Evolutionary conservation across 2,797 vertebrate species (phyloP), one percentile per base, ranked within the genome.

Genomic region (Danio choprae): DNA sequence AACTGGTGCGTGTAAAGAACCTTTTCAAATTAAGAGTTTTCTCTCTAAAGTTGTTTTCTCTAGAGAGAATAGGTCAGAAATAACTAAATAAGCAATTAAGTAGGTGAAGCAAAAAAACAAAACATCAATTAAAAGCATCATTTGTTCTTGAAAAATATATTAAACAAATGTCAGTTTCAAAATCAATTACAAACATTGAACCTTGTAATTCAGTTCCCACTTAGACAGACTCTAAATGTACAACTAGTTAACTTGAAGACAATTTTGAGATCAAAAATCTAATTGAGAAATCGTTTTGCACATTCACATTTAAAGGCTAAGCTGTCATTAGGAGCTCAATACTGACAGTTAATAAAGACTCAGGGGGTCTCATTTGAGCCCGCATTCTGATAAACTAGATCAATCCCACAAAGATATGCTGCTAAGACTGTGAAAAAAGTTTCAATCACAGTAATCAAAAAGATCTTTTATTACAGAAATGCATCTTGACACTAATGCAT

Each of bases 401-500:
- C 29, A 29, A 29, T 29, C 29, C 29, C 29, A 29, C 29, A 55
- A 41, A 53, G 16, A 71, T 55, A 41, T 55, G 46, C 10, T 51
- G 11, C 46, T 11, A 38, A 41, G 22, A 55, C 69, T 10, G 40
- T 11, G 5, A 73, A 73, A 44, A 44, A 7, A 71, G 29, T 70
- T 56, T 20, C 18, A 22, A 71, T 29, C 29, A 29, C 29, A 29
- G 29, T 36, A 40, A 50, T 38, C 20, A 18, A 41, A 58, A 22
- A 10, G 3, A 18, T 22, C 2, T 11, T 40, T 60, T 53, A 18
- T 51, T 53, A 63, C 16, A 59, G 18, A 79, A 53, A 79, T n/a
- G 36, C 50, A 71, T 81, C 8, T 56, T 11, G 16, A 50, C 74
- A 84, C 84, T 83, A 84, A 85, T 83, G 58, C 78, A 83, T 55